Conservation (phyloP, 1,140 invertebrate genomes). For the Portunus trituberculatus region DNA sequence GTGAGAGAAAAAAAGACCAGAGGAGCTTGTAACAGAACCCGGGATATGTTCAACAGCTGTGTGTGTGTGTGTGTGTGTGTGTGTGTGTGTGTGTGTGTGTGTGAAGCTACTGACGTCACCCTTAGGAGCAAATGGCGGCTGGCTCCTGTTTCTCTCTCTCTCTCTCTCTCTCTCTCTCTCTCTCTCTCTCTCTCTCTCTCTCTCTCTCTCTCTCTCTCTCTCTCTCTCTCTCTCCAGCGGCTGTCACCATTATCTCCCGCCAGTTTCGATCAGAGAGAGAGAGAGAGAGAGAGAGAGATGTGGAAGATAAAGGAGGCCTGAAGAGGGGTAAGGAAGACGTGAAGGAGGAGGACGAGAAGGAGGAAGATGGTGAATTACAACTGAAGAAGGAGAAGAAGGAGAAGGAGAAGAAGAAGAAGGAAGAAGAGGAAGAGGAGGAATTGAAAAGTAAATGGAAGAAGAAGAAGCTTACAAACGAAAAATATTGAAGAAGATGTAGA, state of each 20-base stretch:
- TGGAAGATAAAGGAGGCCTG: background rate
- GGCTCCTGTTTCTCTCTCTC: too few species aligned
- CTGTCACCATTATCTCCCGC: too few species aligned
- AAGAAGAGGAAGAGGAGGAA: background rate
- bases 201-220: constrained; percentile 30
- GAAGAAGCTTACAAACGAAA: too few species aligned
- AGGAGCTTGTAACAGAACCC: background rate
- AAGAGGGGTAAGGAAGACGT: background rate
- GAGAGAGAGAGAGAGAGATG: background rate
- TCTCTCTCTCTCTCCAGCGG: constrained; percentile 17
- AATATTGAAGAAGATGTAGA: background rate
- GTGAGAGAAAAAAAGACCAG: too few species aligned
- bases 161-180: too few species aligned
- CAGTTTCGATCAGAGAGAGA: too few species aligned
- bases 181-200: constrained; percentile 8
- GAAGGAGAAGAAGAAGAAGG: background rate
- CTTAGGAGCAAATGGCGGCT: background rate
- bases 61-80: background rate
- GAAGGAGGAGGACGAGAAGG: background rate
- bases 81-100: background rate
- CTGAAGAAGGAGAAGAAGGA: background rate
- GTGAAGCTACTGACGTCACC: background rate
- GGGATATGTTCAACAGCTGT: background rate
- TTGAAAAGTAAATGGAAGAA: background rate
- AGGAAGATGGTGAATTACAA: background rate